Evolutionary conservation across 2,113 vertebrate species (phyloP), one percentile per base, ranked within the genome.

Genomic region (Oreochromis spilurus): DNA sequence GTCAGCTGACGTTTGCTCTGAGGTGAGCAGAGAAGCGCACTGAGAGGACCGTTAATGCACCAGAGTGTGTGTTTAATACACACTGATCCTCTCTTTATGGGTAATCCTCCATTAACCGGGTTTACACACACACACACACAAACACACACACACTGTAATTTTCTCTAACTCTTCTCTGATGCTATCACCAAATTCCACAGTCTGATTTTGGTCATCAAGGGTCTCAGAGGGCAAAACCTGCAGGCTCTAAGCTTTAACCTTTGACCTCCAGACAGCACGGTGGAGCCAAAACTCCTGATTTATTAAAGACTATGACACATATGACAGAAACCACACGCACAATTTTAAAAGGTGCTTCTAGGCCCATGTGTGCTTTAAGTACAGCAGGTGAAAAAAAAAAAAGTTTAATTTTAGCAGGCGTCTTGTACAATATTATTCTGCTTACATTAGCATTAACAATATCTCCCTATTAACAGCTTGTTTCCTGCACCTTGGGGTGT

Each of bases 61-160:
- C 60, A 52, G 85, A 80, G 85, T 82, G 87, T 86, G 91, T 91
- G 70, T 77, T 91, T 93, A 87, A 91, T 91, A 84, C 93, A 86
- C 89, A 88, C 86, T 90, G 82, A 91, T 89, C 88, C 87, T 11
- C 78, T 85, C 87, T 89, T 72, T 79, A 80, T 85, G 82, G 65
- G 48, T 94, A 87, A 93, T 89, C 90, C 89, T 57, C 85, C 91
- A 93, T 92, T 92, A 93, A 91, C 89, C 83, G 31, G 67, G 53
- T 67, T 89, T 75, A 34, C 8, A 19, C 9, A 17, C 5, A 26
- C 67, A 8, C 62, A 40, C 36, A 21, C 10, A 40, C 36, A 43
- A 34, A 38, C 10, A 57, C 36, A 21, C 34, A 36, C 29, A 65
- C 17, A 52, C 1, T 13, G 5, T 72, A 26, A 48, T 75, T 75